Conservation (phyloP, 2,797 vertebrate species). For the Pangasius mekongensis region DNA sequence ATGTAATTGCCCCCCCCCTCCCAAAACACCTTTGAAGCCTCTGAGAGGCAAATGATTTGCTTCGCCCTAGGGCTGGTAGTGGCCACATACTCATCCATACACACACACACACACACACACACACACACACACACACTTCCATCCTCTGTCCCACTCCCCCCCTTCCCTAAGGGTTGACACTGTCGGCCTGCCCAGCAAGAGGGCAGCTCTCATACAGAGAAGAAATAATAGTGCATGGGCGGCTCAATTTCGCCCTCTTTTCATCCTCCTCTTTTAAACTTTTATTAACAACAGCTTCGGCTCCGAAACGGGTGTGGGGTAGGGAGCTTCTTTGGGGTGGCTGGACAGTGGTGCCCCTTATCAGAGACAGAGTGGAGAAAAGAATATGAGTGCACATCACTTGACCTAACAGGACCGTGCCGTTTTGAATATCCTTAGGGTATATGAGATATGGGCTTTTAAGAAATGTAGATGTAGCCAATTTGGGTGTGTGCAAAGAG, state of each 20-base stretch:
- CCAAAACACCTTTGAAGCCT: slow-evolving; percentile 79
- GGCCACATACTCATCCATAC: slow-evolving; percentile 78
- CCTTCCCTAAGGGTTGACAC: slow-evolving; percentile 68
- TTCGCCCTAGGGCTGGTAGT: slow-evolving; percentile 80
- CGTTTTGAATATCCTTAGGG: slow-evolving; percentile 8
- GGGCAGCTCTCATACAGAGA: slow-evolving; percentile 83
- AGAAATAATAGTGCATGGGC: slow-evolving; percentile 81
- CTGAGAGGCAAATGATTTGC: slow-evolving; percentile 87
- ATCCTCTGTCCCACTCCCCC: slow-evolving; percentile 38
- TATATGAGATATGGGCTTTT: slow-evolving; percentile 17
- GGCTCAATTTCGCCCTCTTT: slow-evolving; percentile 83
- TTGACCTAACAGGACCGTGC: slow-evolving; percentile 19
- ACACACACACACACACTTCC: slow-evolving; percentile 39
- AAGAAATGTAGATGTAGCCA: slow-evolving; percentile 5
- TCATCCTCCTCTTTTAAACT: slow-evolving; percentile 83
- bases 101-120: slow-evolving; percentile 53
- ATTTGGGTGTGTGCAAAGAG: not conserved
- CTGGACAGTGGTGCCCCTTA: slow-evolving; percentile 32
- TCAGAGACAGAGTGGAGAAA: slow-evolving; percentile 72
- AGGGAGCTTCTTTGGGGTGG: slow-evolving; percentile 39
- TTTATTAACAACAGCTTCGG: slow-evolving; percentile 86
- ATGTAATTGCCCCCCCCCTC: slow-evolving; percentile 80
- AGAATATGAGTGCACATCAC: slow-evolving; percentile 35
- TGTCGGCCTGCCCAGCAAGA: slow-evolving; percentile 77
- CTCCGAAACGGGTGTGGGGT: slow-evolving; percentile 71